These are phyloP conservation scores for Koerneria pararmatus DNA, from an alignment of 2,888 invertebrate genomes.

Conservation along the genomic window DNA sequence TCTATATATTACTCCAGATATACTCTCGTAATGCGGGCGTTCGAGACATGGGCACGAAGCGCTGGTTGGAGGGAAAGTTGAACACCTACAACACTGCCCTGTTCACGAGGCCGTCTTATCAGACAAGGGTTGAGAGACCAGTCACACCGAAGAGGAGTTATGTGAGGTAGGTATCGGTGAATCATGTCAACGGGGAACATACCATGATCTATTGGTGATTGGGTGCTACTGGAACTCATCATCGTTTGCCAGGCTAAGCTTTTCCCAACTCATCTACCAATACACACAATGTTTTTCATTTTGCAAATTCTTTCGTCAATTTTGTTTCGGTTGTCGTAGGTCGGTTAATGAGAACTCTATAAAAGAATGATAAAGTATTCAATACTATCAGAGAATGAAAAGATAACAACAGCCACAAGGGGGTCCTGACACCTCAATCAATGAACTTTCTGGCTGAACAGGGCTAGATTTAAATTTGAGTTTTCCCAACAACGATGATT, in stretches of 20 bases:
- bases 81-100: constrained; percentile 54
- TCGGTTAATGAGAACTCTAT: no score
- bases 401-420: no score
- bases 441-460: no score
- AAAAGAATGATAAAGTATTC: no score
- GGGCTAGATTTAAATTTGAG: no score
- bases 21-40: constrained; percentile 43
- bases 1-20: constrained; percentile 31
- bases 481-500: no score
- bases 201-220: not conserved
- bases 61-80: constrained; percentile 57
- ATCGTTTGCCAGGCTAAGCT: not conserved
- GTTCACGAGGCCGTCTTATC: constrained; percentile 46
- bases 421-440: no score
- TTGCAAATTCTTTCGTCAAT: no score
- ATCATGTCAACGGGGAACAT: not conserved
- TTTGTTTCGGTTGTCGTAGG: no score
- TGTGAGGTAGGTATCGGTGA: constrained; percentile 34
- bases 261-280: no score
- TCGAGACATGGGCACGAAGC: constrained; percentile 54
- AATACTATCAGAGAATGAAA: no score
- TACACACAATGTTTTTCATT: no score
- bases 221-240: not conserved
- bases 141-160: constrained; percentile 48
- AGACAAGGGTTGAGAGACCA: constrained; percentile 45